Evolutionary conservation across 2,888 invertebrate genomes (phyloP), one percentile per base, ranked within the genome.

Genomic region (Escarpia spicata): DNA sequence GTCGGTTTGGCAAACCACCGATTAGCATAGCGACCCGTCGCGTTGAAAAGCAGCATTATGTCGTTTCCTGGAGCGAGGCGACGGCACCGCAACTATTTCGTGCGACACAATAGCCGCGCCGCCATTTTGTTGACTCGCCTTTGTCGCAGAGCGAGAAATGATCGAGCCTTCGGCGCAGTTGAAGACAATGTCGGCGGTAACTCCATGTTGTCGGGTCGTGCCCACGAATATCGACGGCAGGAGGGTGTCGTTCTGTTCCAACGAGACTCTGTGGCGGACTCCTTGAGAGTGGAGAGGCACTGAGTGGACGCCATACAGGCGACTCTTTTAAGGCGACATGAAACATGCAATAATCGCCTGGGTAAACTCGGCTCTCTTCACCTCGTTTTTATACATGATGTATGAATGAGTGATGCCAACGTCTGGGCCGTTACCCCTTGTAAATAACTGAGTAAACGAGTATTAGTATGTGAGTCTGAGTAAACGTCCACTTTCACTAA

Each of bases 121-220:
- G 60, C 60, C 60, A 60, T 60, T 60, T 60, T 60, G 60, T 60
- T 60, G 60, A 60, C 60, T 60, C 60, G 60, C 60, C 60, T 60
- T 60, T 60, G 60, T 19, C 4, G 60, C 15, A 60, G 60, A 60
- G 60, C 60, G 60, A 60, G 60, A 60, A 60, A 60, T 60, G 26
- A 60, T 60, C 60, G 60, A 8, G 12, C 60, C 12, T 60, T 60
- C 60, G 60, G 15, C 60, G 60, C 19, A 15, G 60, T 60, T 19
- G 60, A 26, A 60, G 60, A 60, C 60, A 60, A 60, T 26, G 60
- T 60, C 60, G 60, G 60, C 26, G 19, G 60, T 26, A 3, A 26
- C 19, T 12, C 19, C 19, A 3, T 60, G 60, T 26, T 19, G 60
- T 19, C 60, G 60, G 60, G 15, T 60, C 60, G 60, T 60, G 60